Evolutionary conservation across 2,888 invertebrate genomes (phyloP).

Genomic region (Tenthredo livida): DNA sequence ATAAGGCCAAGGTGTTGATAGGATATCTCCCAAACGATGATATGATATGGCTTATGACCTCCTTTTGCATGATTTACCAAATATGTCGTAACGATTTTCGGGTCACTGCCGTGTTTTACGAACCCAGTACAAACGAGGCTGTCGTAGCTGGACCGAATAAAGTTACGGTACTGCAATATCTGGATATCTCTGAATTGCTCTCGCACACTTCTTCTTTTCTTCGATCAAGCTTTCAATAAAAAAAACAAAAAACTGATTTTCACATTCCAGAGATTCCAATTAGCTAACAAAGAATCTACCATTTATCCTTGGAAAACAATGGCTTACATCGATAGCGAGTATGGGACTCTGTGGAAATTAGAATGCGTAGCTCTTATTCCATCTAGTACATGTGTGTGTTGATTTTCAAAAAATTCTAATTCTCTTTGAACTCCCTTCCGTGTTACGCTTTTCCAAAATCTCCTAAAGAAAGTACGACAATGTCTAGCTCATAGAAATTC

Average conservation of each 20-base stretch:
- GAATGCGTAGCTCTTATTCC: slow-evolving; percentile 60
- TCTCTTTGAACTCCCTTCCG: neutral
- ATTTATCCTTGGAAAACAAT: slow-evolving; percentile 57
- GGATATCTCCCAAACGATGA: slow-evolving; percentile 62
- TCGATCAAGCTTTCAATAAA: neutral
- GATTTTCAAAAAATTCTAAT: neutral
- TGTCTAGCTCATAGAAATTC: too few relatives aligned
- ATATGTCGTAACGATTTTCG: slow-evolving; percentile 62
- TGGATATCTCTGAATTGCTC: neutral
- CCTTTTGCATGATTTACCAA: slow-evolving; percentile 57
- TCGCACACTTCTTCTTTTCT: neutral
- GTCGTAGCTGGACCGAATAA: slow-evolving; percentile 61
- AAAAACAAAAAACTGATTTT: neutral
- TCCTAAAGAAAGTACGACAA: too few relatives aligned
- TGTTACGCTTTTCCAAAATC: neutral
- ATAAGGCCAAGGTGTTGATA: slow-evolving; percentile 55
- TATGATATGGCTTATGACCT: slow-evolving; percentile 61
- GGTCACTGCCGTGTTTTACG: slow-evolving; percentile 60
- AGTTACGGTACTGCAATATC: slow-evolving; percentile 58
- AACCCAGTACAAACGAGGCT: slow-evolving; percentile 57
- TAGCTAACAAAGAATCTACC: slow-evolving; percentile 58
- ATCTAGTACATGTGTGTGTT: slow-evolving; percentile 56
- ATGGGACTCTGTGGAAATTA: slow-evolving; percentile 63
- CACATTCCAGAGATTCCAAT: slow-evolving; percentile 59
- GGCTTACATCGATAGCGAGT: slow-evolving; percentile 61